phyloP scores from a whole-genome alignment of 92 coral and sea anemone genomes.

The Parazoanthus atlanticus region DNA sequence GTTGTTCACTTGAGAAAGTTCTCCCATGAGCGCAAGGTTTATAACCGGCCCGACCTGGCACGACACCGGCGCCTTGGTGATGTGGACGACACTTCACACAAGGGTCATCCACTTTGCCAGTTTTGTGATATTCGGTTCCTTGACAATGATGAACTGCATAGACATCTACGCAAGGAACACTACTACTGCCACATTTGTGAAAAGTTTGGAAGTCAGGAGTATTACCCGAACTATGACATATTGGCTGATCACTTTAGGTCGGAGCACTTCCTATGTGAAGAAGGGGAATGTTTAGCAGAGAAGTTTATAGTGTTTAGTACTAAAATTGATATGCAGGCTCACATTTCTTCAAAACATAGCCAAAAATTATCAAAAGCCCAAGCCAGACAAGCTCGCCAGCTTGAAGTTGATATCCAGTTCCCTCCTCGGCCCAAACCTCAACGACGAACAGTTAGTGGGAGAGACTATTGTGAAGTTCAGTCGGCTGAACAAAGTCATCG shows the following conservation, averaged over 20 bases:
- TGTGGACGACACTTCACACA: slow-evolving; percentile 83
- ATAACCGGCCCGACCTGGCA: slow-evolving; percentile 78
- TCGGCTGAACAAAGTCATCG: slow-evolving; percentile 67
- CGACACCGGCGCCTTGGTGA: slow-evolving; percentile 91
- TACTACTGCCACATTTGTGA: slow-evolving; percentile 99
- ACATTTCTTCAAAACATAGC: slow-evolving; percentile 77
- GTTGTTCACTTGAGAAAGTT: slow-evolving; percentile 80
- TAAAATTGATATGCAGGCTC: slow-evolving; percentile 94
- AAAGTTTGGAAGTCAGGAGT: slow-evolving; percentile 86
- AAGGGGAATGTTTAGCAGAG: slow-evolving; percentile 85
- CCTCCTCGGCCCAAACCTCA: slow-evolving; percentile 71
- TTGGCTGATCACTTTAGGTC: slow-evolving; percentile 82
- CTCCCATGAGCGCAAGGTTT: slow-evolving; percentile 82
- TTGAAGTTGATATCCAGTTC: slow-evolving; percentile 85
- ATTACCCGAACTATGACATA: slow-evolving; percentile 67
- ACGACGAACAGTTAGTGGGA: slow-evolving; percentile 65
- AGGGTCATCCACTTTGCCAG: slow-evolving; percentile 94
- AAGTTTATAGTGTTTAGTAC: slow-evolving; percentile 91
- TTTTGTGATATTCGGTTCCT: slow-evolving; percentile 91
- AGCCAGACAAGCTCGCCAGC: slow-evolving; percentile 91
- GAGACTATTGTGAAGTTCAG: slow-evolving; percentile 73
- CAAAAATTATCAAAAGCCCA: slow-evolving; percentile 87
- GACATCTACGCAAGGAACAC: slow-evolving; percentile 89
- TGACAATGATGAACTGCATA: slow-evolving; percentile 91
- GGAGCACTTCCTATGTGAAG: slow-evolving; percentile 90